Percentiles rank a stretch among this genome's conserved stretches.
These are phyloP conservation scores for Cheilosia grossa DNA, from an alignment of 2,888 invertebrate genomes.

Conservation along the genomic window DNA sequence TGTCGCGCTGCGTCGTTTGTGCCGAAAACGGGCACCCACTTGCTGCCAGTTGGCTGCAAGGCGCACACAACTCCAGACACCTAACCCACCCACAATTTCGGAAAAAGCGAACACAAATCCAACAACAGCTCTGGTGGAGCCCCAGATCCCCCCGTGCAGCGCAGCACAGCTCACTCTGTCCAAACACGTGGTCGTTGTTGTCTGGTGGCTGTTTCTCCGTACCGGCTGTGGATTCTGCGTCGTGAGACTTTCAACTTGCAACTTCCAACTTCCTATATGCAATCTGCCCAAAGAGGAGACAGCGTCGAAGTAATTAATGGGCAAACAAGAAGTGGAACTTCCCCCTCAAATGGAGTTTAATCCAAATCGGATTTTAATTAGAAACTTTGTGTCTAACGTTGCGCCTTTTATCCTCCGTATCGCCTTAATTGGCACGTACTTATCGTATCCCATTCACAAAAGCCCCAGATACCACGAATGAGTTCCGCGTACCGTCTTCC, in stretches of 20 bases:
- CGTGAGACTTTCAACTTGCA: constrained; percentile 12
- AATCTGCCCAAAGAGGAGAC: constrained; percentile 41
- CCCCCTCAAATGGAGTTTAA: constrained; percentile 53
- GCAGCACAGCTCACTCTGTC: constrained; percentile 45
- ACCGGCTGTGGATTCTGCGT: constrained; percentile 69
- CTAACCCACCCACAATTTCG: constrained; percentile 67
- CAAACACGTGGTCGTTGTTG: constrained; percentile 37
- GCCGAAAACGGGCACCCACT: constrained; percentile 68
- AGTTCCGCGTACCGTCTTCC: not conserved
- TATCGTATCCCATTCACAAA: constrained; percentile 33
- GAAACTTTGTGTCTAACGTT: constrained; percentile 32
- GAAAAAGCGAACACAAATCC: constrained; percentile 14
- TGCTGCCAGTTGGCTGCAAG: constrained; percentile 73
- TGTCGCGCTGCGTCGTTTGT: constrained; percentile 63
- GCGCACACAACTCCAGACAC: constrained; percentile 46
- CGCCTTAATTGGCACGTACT: constrained; percentile 52
- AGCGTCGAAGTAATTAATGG: constrained; percentile 59
- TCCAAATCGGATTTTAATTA: constrained; percentile 72
- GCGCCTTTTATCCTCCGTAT: constrained; percentile 19
- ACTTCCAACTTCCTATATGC: constrained; percentile 3
- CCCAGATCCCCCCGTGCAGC: constrained; percentile 6
- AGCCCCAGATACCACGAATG: constrained; percentile 11
- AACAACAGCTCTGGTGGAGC: constrained; percentile 23
- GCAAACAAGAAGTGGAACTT: constrained; percentile 65
- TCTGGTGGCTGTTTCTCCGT: constrained; percentile 41